Base-by-base conservation (phyloP, 2,888 invertebrate genomes). In the Orthosia cruda region DNA sequence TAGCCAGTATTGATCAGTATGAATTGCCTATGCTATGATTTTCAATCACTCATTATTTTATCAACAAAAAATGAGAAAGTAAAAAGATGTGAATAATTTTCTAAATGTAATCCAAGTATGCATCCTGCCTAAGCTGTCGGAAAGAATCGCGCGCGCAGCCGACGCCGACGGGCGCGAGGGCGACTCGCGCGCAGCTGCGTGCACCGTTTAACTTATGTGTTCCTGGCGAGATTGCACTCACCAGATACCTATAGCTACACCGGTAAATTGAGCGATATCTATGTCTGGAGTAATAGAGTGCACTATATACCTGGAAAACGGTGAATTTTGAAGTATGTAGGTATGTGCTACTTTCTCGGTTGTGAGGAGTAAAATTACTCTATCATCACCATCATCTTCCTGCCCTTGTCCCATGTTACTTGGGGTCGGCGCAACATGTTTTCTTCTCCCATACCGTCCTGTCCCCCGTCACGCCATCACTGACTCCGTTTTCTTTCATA, bases 101-200 rank as follows among this genome's bases (percentile, higher is more conserved):
- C 2, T 18, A 9, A 61, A 54, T 23, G 16, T n/a, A 49, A n/a
- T 54, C 15, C 55, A 64, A 78, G 77, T 87, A 65, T 87, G 84
- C 68, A 64, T 68, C 64, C 59, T n/a, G 71, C 87, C 85, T 86
- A 75, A 73, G 58, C 52, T 71, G 80, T 65, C 72, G 81, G 84
- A 85, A 84, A 78, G 87, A 11, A 64, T 86, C 90, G 90, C 90
- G 89, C 88, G 91, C 91, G 88, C 85, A 81, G 90, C 89, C 88
- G 81, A 79, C 81, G 90, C 89, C 88, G 81, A 79, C 78, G 87
- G 89, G 87, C 82, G 84, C 84, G 84, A 59, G 87, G 81, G 84
- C 84, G 84, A 59, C 72, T n/a, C 79, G 79, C 49, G 87, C 84
- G 91, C 93, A 94, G 92, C 94, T 94, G 93, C 91, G 87, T 81